Base-by-base conservation (phyloP, 1,140 invertebrate genomes). In the Plutomurus gul region DNA sequence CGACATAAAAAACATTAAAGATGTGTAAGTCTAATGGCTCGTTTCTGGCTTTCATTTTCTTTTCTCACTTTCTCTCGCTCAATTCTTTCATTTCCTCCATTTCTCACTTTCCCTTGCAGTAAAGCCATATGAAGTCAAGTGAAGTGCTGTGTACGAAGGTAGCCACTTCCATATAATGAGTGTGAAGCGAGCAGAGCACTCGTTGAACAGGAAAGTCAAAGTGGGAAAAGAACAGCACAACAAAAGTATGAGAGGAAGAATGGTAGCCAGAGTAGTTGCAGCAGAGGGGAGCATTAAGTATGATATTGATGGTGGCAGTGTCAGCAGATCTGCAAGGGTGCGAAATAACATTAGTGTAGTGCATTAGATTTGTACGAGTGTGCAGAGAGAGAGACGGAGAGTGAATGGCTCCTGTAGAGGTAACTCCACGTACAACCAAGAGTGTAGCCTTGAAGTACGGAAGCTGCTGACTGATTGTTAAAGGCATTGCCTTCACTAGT, bases 271-370 rank as follows among this genome's bases (percentile, higher is more conserved):
- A 16, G 10, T 20, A 1, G 18, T 16, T 22, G 18, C 39, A 33
- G 13, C 8, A 13, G 70, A n/a, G 22, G 25, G 25, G 25, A 72
- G 70, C 46, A 40, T 43, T 46, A 77, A 77, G 75, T 70, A 70
- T 77, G 56, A 77, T 77, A 77, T 77, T 77, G 75, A 77, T 77
- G 75, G 75, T 70, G 37, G 75, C 75, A 77, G 39, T 70, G 75
- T 77, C 75, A 77, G 75, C 75, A 77, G 75, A 77, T 77, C 75
- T 71, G 39, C 46, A 47, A 77, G 75, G 60, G 75, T 77, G 75
- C 39, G 60, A 77, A 77, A 77, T 77, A 77, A 77, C 75, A 70
- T 77, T 65, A 65, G 56, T 77, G 43, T 65, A 65, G 56, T 77
- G 43, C 51, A 70, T 77, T 77, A 77, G 36, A 77, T 77, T 77